Conservation (phyloP, 2,113 vertebrate species). For the human region DNA sequence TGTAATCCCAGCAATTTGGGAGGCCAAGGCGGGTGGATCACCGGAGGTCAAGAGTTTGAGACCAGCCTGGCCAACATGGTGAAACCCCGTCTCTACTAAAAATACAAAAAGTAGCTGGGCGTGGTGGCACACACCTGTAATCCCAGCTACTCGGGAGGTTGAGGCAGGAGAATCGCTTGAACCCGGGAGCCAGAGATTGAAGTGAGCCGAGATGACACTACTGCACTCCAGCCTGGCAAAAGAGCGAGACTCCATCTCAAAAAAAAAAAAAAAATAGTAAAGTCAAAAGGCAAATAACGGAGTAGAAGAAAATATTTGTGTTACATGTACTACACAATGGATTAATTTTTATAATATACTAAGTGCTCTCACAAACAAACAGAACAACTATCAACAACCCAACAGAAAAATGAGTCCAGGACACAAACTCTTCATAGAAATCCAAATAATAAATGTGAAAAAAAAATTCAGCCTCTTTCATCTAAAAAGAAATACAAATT, state of each 20-base stretch:
- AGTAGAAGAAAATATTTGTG: background rate
- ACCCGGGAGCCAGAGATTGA: too few relatives aligned
- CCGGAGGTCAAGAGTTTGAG: background rate
- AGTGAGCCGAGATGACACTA: too few relatives aligned
- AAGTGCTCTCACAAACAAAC: background rate
- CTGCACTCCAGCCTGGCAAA: background rate
- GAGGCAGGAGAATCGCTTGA: too few relatives aligned
- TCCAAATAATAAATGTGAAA: too few relatives aligned
- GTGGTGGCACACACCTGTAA: too few relatives aligned
- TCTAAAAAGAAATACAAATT: too few relatives aligned
- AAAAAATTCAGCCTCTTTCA: too few relatives aligned
- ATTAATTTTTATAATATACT: background rate
- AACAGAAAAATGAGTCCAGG: background rate
- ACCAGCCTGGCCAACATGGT: background rate
- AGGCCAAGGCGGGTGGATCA: background rate
- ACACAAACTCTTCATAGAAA: too few relatives aligned
- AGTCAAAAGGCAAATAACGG: background rate
- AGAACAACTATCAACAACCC: background rate
- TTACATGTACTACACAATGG: background rate
- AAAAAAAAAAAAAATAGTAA: background rate
- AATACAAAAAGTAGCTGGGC: too few relatives aligned
- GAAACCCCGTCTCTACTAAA: too few relatives aligned
- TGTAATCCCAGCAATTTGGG: background rate
- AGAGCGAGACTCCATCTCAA: background rate
- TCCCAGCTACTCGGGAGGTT: too few relatives aligned